A percentile compares a stretch with the other conserved stretches of the same genome.
phyloP scores from a whole-genome alignment of 2,888 invertebrate genomes.

The Nemapogon koenigi region DNA sequence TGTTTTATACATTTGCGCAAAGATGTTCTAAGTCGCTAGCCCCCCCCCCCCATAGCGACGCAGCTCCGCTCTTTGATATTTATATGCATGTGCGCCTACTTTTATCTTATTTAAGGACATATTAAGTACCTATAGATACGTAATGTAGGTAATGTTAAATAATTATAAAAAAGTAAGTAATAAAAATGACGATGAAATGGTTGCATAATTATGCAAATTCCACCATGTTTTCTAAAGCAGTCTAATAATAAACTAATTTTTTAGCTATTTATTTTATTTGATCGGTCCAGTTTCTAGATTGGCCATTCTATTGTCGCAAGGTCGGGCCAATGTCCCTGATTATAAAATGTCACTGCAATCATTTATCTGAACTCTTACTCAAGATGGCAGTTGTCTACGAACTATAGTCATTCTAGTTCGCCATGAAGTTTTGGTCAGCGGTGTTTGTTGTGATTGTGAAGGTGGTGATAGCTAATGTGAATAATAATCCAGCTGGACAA shows the following conservation, averaged over 20 bases:
- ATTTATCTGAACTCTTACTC: neutral
- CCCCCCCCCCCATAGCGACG: too few species aligned
- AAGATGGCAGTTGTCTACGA: neutral
- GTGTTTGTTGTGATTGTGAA: slow-evolving; percentile 13
- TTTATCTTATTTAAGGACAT: too few species aligned
- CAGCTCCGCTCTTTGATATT: too few species aligned
- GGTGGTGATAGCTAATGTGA: slow-evolving; percentile 17
- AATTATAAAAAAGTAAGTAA: neutral
- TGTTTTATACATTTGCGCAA: too few species aligned
- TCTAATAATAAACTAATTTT: neutral
- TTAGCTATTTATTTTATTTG: neutral
- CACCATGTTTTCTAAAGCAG: too few species aligned
- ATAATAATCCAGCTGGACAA: slow-evolving; percentile 26
- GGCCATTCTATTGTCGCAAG: slow-evolving; percentile 3
- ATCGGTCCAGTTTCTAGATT: too few species aligned
- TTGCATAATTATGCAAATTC: neutral
- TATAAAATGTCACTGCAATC: slow-evolving; percentile 1
- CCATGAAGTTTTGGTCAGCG: neutral
- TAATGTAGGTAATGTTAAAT: too few species aligned
- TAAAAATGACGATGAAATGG: neutral
- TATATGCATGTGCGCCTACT: too few species aligned
- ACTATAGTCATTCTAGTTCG: too few species aligned
- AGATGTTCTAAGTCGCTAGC: too few species aligned
- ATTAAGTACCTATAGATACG: too few species aligned
- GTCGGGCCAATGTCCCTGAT: neutral